These are phyloP conservation scores for Saguinus imperator DNA, from an alignment of 2,113 vertebrate species.

Conservation along the genomic window DNA sequence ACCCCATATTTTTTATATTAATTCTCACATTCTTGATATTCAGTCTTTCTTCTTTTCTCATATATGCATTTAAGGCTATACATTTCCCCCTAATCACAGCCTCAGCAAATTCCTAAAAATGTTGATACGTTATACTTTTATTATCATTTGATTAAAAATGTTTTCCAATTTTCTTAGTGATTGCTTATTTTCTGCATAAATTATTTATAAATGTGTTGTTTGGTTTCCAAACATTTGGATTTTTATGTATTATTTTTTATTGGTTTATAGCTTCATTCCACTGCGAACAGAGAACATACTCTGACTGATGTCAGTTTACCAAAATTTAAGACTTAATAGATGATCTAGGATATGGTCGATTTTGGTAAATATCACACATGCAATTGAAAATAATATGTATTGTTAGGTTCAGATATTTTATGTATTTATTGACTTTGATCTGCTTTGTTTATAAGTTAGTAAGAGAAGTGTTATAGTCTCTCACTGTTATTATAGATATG, in stretches of 20 bases:
- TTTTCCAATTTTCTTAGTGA: background rate
- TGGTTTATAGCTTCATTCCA: background rate
- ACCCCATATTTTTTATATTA: background rate
- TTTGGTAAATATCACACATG: background rate
- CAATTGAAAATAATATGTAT: background rate
- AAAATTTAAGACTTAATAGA: conserved; percentile 1
- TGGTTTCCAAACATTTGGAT: background rate
- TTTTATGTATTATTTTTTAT: background rate
- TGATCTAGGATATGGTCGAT: background rate
- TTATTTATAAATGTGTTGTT: background rate
- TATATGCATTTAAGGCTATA: background rate
- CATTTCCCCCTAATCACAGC: background rate
- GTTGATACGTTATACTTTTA: background rate
- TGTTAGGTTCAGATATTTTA: background rate
- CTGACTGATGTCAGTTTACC: background rate
- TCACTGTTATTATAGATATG: background rate
- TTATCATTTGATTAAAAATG: background rate
- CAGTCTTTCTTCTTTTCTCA: background rate
- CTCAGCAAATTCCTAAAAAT: background rate
- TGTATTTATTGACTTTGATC: conserved; percentile 1
- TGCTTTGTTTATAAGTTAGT: conserved; percentile 6
- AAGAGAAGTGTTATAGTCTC: background rate
- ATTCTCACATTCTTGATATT: background rate
- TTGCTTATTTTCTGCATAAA: conserved; percentile 7
- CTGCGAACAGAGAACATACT: background rate